phyloP scores from a whole-genome alignment of 2,113 vertebrate species.

The Pterophyllum scalare region DNA sequence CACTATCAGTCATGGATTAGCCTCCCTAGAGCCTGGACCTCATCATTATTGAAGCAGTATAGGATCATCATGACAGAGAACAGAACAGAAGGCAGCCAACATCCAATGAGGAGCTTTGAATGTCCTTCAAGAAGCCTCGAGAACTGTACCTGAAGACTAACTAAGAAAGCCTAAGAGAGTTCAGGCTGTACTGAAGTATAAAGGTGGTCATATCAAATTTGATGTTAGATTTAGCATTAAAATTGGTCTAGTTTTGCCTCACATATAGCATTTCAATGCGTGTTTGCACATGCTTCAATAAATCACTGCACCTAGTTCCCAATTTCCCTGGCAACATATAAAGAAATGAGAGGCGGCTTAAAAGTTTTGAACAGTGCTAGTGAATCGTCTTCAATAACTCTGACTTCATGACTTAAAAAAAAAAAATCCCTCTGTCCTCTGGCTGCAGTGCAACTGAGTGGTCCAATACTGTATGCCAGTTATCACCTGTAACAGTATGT shows the following conservation, averaged over 20 bases:
- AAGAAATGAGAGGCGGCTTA: neutral
- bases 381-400: slow-evolving; percentile 26
- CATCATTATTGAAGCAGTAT: neutral
- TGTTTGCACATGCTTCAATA: neutral
- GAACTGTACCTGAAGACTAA: neutral
- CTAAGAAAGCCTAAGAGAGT: neutral
- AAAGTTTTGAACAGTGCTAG: neutral
- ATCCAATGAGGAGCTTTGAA: neutral
- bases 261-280: neutral
- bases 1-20: neutral
- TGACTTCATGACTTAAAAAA: slow-evolving; percentile 18
- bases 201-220: neutral
- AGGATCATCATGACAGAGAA: neutral
- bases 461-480: slow-evolving; percentile 20
- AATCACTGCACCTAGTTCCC: neutral
- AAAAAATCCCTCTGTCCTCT: slow-evolving; percentile 16
- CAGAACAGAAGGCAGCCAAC: neutral
- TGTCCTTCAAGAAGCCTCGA: neutral
- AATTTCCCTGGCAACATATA: neutral
- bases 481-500: slow-evolving; percentile 38
- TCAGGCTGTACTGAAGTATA: neutral
- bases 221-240: too few species aligned
- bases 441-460: slow-evolving; percentile 8
- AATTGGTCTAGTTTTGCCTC: neutral
- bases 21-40: neutral